phyloP scores from a whole-genome alignment of 2,113 vertebrate genomes.

The Xiphias gladius region DNA sequence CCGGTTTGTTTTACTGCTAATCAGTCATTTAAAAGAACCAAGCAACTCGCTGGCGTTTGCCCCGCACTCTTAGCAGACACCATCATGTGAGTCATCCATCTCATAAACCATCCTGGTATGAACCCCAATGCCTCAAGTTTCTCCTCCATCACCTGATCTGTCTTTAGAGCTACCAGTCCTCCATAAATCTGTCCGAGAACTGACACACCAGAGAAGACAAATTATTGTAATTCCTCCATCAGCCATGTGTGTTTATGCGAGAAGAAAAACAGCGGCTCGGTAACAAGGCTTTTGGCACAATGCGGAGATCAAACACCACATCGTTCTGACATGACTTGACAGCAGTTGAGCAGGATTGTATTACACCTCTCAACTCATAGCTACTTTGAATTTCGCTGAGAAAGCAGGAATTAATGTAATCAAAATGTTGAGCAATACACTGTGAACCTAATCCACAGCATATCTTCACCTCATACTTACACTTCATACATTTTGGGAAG shows the following conservation, averaged over 20 bases:
- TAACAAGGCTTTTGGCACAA: constrained; percentile 56
- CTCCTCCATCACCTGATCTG: constrained; percentile 58
- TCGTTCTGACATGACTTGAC: constrained; percentile 68
- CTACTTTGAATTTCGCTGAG: constrained; percentile 29
- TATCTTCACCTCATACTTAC: neutral
- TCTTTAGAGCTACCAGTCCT: constrained; percentile 58
- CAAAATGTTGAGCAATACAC: constrained; percentile 35
- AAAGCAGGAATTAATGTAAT: constrained; percentile 30
- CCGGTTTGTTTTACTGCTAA: neutral
- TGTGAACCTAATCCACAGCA: neutral
- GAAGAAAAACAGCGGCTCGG: constrained; percentile 20
- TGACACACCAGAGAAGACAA: constrained; percentile 63
- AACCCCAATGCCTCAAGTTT: constrained; percentile 54
- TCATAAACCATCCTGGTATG: constrained; percentile 53
- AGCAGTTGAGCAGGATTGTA: constrained; percentile 34
- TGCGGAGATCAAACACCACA: constrained; percentile 38
- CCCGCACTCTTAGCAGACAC: neutral
- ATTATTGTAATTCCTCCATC: constrained; percentile 37
- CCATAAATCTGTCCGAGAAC: constrained; percentile 68
- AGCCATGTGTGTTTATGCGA: constrained; percentile 6
- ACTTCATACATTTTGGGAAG: neutral
- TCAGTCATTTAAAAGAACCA: neutral
- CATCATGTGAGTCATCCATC: constrained; percentile 37
- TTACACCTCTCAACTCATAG: constrained; percentile 53
- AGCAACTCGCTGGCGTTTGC: neutral